These are phyloP conservation scores for Lepus townsendii DNA, from an alignment of 2,797 vertebrate species.

Conservation along the genomic window DNA sequence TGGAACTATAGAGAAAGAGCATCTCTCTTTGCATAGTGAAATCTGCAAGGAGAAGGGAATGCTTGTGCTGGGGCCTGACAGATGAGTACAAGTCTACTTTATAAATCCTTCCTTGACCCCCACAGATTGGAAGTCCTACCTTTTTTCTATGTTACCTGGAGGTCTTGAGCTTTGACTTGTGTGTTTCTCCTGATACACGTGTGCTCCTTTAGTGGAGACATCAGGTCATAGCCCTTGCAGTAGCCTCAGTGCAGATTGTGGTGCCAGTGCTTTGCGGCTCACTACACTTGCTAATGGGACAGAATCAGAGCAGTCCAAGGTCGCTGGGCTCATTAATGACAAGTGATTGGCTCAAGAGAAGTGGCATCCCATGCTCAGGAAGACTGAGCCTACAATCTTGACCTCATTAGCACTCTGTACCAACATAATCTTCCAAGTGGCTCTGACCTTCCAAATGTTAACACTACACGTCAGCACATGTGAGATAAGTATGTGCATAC, in stretches of 20 bases:
- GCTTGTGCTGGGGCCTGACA: not conserved
- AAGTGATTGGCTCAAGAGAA: conserved; percentile 46
- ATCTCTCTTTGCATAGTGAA: not conserved
- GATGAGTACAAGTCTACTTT: not conserved
- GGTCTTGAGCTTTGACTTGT: not conserved
- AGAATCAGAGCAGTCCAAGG: conserved; percentile 50
- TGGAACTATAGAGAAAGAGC: conserved; percentile 11
- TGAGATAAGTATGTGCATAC: conserved; percentile 45
- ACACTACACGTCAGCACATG: conserved; percentile 19
- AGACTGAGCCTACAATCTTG: conserved; percentile 45
- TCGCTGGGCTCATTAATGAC: conserved; percentile 48
- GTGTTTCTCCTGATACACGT: not conserved
- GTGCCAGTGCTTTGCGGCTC: not conserved
- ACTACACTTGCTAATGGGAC: conserved; percentile 4
- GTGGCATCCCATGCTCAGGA: not conserved
- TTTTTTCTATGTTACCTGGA: not conserved
- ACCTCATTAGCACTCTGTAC: conserved; percentile 69
- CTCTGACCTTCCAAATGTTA: conserved; percentile 69
- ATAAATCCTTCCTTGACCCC: not conserved
- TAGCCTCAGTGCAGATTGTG: not conserved
- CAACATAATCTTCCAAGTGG: conserved; percentile 57
- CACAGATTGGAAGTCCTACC: not conserved
- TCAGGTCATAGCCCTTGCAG: not conserved
- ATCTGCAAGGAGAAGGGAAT: not conserved
- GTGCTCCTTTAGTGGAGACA: not conserved